Evolutionary conservation across 92 coral and sea anemone genomes (phyloP), one percentile per base, ranked within the genome.

Genomic region (Porites divaricata): DNA sequence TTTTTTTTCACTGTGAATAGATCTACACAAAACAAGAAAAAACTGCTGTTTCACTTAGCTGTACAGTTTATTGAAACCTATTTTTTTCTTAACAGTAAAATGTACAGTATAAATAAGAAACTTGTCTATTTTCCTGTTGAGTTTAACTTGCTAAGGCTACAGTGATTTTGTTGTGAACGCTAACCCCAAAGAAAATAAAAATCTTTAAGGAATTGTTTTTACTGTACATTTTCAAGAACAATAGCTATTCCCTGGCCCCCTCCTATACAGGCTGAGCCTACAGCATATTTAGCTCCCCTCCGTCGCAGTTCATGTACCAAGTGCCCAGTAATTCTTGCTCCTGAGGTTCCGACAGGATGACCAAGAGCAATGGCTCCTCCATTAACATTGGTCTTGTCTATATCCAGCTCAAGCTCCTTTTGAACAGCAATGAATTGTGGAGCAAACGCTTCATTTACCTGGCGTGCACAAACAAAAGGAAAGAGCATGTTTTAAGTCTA

Each of bases 381-480:
- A 83, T 94, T 93, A 14, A 86, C 82, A 74, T 96, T 96, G 19
- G 98, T 96, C 72, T 95, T 91, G 17, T 81, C 86, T 90, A 93
- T 86, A 84, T 96, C 92, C 20, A 96, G 91, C 61, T 90, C 93
- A 12, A 96, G 94, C 68, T 96, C 99, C 83, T 89, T 95, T 63
- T 90, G 90, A 63, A 96, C 99, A 20, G 99, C 97, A 48, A 96
- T 88, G 74, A 91, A 92, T 72, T 96, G 99, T 8, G 99, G 85
- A 53, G 99, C 99, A 91, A 96, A 96, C 1, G 99, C 99, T 85
- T 96, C 99, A 78, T 96, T 96, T 1, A 96, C 98, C 99, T 96
- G n/a, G n/a, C n/a, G n/a, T n/a, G 77, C 2, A 67, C 25, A 61
- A 76, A 74, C 58, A 4, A 63, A 59, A 41, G 0, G 1, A 14